Evolutionary conservation across 2,113 vertebrate genomes (phyloP).

Genomic region (Mesitornis unicolor): DNA sequence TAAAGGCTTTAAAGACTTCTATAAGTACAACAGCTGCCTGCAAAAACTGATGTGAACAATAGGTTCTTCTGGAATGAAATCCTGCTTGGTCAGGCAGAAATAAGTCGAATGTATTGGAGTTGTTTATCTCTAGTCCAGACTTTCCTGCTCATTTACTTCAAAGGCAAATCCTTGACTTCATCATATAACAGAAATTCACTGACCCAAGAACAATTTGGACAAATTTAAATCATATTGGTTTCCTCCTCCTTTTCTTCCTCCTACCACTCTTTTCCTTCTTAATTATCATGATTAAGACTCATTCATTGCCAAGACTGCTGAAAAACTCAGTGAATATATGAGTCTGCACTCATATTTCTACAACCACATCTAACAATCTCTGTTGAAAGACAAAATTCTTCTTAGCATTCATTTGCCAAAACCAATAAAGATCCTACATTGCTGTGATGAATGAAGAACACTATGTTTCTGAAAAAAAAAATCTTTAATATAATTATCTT

Average conservation of each 20-base stretch:
- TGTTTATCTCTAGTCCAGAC: slow-evolving; percentile 7
- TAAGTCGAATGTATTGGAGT: not conserved
- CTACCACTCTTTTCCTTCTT: not conserved
- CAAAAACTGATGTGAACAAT: not conserved
- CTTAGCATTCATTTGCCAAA: not conserved
- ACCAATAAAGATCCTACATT: not conserved
- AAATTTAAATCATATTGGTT: slow-evolving; percentile 48
- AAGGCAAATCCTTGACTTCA: slow-evolving; percentile 41
- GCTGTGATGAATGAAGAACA: not conserved
- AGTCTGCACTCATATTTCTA: not conserved
- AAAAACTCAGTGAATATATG: not conserved
- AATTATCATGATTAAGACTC: slow-evolving; percentile 46
- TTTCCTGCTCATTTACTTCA: slow-evolving; percentile 28
- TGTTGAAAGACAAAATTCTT: not conserved
- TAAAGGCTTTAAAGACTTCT: not conserved
- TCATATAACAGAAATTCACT: slow-evolving; percentile 31
- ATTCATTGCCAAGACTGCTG: not conserved
- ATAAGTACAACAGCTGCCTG: not conserved
- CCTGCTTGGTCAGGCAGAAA: slow-evolving; percentile 47
- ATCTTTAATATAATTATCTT: no score
- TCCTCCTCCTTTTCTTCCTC: not conserved
- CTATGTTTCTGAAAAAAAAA: not conserved
- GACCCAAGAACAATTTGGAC: slow-evolving; percentile 58
- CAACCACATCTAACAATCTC: not conserved
- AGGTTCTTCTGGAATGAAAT: not conserved